These are phyloP conservation scores for Serripes groenlandicus DNA, from an alignment of 2,888 invertebrate genomes.

Conservation along the genomic window DNA sequence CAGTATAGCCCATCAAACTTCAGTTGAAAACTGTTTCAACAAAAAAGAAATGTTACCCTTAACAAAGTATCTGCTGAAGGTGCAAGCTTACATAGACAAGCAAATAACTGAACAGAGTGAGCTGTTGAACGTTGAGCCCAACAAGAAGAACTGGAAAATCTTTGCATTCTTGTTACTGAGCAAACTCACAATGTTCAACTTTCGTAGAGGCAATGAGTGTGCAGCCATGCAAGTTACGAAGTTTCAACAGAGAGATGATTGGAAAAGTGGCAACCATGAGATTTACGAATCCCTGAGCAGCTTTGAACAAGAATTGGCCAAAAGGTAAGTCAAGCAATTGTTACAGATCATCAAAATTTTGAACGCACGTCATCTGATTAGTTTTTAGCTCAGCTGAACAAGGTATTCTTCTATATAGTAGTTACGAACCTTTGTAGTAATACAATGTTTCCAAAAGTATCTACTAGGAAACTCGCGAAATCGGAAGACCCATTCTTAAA, in stretches of 20 bases:
- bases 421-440: too few species aligned
- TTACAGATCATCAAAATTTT: too few species aligned
- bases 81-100: not conserved
- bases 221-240: not conserved
- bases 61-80: not conserved
- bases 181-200: conserved; percentile 14
- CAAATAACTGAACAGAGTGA: not conserved
- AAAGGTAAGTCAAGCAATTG: not conserved
- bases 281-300: not conserved
- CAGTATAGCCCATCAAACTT: too few species aligned
- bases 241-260: not conserved
- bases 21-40: too few species aligned
- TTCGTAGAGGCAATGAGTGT: not conserved
- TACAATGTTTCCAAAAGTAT: too few species aligned
- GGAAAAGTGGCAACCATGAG: not conserved
- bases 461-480: too few species aligned
- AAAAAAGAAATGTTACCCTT: too few species aligned
- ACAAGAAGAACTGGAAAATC: not conserved
- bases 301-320: not conserved
- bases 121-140: not conserved
- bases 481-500: too few species aligned
- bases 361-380: too few species aligned
- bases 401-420: too few species aligned
- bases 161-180: conserved; percentile 1
- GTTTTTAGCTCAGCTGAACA: too few species aligned